Evolutionary conservation across 2,797 vertebrate species (phyloP).

Genomic region (Sternarchorhynchus goeldii): DNA sequence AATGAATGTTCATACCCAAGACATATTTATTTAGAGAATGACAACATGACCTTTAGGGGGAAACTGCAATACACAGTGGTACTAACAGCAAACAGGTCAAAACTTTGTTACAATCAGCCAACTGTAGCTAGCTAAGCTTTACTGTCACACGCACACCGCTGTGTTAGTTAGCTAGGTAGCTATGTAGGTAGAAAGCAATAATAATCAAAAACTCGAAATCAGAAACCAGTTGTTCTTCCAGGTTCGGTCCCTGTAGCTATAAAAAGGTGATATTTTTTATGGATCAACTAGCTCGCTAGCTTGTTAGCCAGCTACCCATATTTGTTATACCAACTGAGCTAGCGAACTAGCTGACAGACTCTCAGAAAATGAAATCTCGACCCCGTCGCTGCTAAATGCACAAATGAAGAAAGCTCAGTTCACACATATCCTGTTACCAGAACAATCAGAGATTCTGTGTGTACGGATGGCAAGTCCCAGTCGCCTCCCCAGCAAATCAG

Average conservation of each 20-base stretch:
- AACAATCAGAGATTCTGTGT: slow-evolving; percentile 88
- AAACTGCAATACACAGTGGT: slow-evolving; percentile 17
- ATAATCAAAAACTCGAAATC: too few relatives aligned
- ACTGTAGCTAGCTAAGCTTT: too few relatives aligned
- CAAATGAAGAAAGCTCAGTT: not conserved
- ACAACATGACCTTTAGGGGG: slow-evolving; percentile 49
- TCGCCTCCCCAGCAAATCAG: slow-evolving; percentile 93
- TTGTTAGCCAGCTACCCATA: not conserved
- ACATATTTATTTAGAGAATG: slow-evolving; percentile 18
- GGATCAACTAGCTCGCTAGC: not conserved
- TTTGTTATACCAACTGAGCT: too few relatives aligned
- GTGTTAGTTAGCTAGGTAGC: too few relatives aligned
- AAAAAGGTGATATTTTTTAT: not conserved
- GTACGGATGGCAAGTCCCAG: slow-evolving; percentile 93
- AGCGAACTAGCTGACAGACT: not conserved
- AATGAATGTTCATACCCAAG: slow-evolving; percentile 8
- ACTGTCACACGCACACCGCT: too few relatives aligned
- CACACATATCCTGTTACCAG: slow-evolving; percentile 77
- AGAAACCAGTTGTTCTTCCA: too few relatives aligned
- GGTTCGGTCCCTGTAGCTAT: not conserved
- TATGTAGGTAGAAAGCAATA: too few relatives aligned
- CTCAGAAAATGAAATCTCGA: not conserved
- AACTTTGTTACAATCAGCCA: not conserved
- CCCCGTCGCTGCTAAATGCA: too few relatives aligned
- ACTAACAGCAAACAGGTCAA: not conserved